Percentiles rank a stretch among this genome's conserved stretches.
These are phyloP conservation scores for Xenops minutus DNA, from an alignment of 2,797 vertebrate species.

Conservation along the genomic window DNA sequence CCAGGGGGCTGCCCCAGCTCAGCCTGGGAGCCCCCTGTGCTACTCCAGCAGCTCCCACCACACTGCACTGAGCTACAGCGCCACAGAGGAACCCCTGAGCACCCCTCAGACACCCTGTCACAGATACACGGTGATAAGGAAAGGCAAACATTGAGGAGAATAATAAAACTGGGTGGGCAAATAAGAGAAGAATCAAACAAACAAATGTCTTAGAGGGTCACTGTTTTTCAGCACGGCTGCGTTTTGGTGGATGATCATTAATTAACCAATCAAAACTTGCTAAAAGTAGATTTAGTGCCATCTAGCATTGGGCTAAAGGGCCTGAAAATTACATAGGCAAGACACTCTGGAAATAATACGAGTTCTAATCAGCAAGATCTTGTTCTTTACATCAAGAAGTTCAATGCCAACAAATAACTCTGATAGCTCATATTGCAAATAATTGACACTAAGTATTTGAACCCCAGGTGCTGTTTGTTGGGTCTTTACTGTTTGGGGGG, in stretches of 20 bases:
- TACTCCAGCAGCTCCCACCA: background rate
- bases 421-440: background rate
- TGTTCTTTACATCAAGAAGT: background rate
- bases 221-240: background rate
- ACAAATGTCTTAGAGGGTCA: too few species aligned
- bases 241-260: background rate
- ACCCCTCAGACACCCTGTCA: background rate
- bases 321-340: background rate
- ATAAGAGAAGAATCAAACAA: background rate
- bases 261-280: background rate
- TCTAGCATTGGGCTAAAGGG: background rate
- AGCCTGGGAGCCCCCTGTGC: background rate
- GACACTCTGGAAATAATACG: background rate
- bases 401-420: background rate
- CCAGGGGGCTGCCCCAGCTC: background rate
- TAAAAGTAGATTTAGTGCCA: background rate
- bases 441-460: background rate
- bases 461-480: background rate
- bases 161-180: background rate
- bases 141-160: background rate
- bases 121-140: background rate
- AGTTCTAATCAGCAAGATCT: background rate
- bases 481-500: background rate
- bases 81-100: too few species aligned
- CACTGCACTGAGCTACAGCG: background rate